Conservation (phyloP, 2,797 vertebrate genomes). For the Pipistrellus nathusii region DNA sequence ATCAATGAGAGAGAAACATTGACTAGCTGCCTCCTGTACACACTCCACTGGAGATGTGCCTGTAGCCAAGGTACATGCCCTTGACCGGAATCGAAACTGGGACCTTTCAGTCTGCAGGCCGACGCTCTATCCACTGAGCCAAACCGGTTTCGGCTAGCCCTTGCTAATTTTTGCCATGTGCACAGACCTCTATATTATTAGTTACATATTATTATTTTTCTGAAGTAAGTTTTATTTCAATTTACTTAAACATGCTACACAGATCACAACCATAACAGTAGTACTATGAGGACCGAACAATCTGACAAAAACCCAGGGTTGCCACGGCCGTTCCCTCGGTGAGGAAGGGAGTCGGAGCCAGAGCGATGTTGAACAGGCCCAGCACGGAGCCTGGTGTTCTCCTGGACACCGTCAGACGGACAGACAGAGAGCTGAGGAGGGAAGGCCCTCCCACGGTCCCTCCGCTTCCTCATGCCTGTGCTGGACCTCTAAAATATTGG, state of each 20-base stretch:
- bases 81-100: no score
- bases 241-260: conserved; percentile 3
- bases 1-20: no score
- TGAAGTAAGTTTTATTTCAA: conserved; percentile 22
- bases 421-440: not conserved
- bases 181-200: not conserved
- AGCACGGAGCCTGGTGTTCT: not conserved
- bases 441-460: not conserved
- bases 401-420: not conserved
- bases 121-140: no score
- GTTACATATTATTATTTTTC: not conserved
- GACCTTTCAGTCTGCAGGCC: no score
- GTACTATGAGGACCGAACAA: not conserved
- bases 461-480: not conserved
- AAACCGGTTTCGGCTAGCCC: not conserved
- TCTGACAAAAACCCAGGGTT: not conserved
- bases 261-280: not conserved
- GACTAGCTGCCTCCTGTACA: no score
- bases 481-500: not conserved
- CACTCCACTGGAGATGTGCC: no score
- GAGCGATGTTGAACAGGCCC: accelerated
- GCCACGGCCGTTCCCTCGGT: not conserved
- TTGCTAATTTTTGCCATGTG: not conserved
- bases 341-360: not conserved
- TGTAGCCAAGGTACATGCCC: no score